Evolutionary conservation across 1,140 invertebrate genomes (phyloP).

Genomic region (Mizuhopecten yessoensis): DNA sequence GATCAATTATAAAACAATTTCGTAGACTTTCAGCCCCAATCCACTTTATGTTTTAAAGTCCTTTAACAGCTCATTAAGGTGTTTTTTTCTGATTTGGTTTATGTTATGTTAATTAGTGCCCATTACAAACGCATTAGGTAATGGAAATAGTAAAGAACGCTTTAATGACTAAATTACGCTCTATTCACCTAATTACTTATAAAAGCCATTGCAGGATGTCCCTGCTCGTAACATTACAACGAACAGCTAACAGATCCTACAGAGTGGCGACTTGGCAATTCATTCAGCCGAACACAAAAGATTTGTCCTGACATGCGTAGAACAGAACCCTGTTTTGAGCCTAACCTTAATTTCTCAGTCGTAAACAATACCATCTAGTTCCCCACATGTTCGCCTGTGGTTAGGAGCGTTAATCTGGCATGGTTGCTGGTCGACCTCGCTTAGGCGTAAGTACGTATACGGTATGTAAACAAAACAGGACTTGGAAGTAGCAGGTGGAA

Average conservation of each 20-base stretch:
- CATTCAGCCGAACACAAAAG: constrained; percentile 24
- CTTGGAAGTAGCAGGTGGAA: background rate
- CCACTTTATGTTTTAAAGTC: too few species aligned
- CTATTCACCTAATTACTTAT: too few species aligned
- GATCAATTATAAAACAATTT: too few species aligned
- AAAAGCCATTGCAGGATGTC: too few species aligned
- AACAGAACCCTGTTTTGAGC: constrained; percentile 8
- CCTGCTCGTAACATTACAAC: background rate
- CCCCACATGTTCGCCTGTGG: background rate
- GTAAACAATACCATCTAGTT: background rate
- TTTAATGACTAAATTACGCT: too few species aligned
- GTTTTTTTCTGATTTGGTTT: too few species aligned
- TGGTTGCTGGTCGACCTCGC: background rate
- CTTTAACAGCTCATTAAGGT: too few species aligned
- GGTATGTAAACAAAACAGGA: constrained; percentile 25
- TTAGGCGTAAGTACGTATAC: background rate
- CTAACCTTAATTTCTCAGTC: background rate
- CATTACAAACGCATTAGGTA: too few species aligned
- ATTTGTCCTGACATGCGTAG: constrained; percentile 18
- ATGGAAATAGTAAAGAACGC: too few species aligned
- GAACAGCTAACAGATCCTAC: background rate
- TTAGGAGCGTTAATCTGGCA: background rate
- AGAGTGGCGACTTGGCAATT: background rate
- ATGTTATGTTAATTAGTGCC: too few species aligned
- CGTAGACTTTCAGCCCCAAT: too few species aligned